Conservation (phyloP, 1,140 invertebrate species). For the Vollenhovia emeryi region DNA sequence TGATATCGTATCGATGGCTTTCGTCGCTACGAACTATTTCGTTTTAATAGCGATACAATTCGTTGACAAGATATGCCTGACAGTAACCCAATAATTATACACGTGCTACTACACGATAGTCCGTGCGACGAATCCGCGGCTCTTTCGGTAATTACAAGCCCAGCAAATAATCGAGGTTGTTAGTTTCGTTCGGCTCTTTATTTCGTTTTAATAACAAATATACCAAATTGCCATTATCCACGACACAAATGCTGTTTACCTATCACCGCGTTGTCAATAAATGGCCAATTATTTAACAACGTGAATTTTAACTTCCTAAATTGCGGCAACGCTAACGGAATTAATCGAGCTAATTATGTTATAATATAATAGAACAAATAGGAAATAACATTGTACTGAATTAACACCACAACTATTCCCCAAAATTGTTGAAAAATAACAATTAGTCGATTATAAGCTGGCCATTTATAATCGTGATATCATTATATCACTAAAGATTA, state of each 20-base stretch:
- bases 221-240: constrained; percentile 47
- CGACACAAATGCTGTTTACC: constrained; percentile 26
- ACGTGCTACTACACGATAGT: constrained; percentile 26
- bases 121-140: constrained; percentile 51
- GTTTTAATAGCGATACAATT: constrained; percentile 69
- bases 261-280: constrained; percentile 44
- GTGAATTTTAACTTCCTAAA: constrained; percentile 27
- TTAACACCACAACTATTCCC: background rate
- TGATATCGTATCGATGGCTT: constrained; percentile 45
- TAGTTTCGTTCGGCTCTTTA: constrained; percentile 61
- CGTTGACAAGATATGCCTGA: constrained; percentile 58
- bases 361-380: background rate
- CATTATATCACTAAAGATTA: background rate
- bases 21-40: constrained; percentile 3
- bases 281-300: constrained; percentile 36
- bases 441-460: background rate
- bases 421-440: constrained; percentile 8
- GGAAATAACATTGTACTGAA: background rate
- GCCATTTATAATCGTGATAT: background rate
- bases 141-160: constrained; percentile 63
- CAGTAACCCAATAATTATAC: constrained; percentile 70
- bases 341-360: constrained; percentile 28
- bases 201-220: constrained; percentile 48
- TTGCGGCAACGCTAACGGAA: background rate
- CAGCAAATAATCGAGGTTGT: constrained; percentile 61